phyloP scores from a whole-genome alignment of 2,113 vertebrate species.

The Macheiramphus alcinus region DNA sequence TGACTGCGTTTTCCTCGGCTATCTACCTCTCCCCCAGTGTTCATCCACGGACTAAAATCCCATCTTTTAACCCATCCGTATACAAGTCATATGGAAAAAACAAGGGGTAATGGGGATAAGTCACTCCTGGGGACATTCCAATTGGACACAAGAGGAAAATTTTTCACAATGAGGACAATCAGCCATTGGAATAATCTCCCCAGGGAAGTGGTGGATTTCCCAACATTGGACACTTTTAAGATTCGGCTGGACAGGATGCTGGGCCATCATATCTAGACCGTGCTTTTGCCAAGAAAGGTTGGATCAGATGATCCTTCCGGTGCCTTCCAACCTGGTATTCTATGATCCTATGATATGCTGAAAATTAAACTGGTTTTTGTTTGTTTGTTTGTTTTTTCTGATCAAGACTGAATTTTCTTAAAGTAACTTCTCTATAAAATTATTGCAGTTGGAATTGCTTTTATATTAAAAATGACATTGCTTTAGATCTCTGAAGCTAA shows the following conservation, averaged over 20 bases:
- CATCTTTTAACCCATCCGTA: too few species aligned
- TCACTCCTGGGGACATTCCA: neutral
- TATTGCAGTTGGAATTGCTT: neutral
- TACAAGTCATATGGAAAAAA: neutral
- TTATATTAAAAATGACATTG: neutral
- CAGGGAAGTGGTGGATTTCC: neutral
- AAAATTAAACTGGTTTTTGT: neutral
- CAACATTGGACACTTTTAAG: neutral
- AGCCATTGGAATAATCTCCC: neutral
- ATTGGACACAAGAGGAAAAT: neutral
- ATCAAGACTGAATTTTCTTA: neutral
- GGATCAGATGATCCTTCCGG: neutral
- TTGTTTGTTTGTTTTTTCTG: too few species aligned
- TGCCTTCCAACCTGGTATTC: neutral
- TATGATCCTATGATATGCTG: neutral
- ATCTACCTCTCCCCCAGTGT: too few species aligned
- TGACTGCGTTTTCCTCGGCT: too few species aligned
- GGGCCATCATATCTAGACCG: accelerated
- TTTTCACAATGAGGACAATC: neutral
- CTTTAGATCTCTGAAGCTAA: neutral
- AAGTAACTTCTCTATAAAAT: neutral
- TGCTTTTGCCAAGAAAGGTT: neutral
- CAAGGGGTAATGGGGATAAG: neutral
- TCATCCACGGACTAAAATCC: too few species aligned
- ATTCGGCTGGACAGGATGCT: neutral